Evolutionary conservation across 2,113 vertebrate genomes (phyloP), one percentile per base, ranked within the genome.

Genomic region (Sinocyclocheilus anshuiensis): DNA sequence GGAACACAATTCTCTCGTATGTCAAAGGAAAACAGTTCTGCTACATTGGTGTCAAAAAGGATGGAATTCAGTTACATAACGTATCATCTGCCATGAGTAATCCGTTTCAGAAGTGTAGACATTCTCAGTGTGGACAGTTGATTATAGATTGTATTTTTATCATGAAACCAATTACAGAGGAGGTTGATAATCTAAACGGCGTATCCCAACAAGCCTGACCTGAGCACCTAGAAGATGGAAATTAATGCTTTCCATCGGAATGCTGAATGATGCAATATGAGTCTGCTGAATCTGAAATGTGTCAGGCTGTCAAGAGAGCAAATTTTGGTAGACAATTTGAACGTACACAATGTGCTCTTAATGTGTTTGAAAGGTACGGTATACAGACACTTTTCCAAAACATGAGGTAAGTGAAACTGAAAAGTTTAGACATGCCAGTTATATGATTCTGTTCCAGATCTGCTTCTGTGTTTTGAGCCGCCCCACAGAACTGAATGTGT

Each of bases 341-440:
- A 72, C 20, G 36, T 65, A 67, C 50, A 86, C 26, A 78, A 61
- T 55, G 39, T 67, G 53, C 39, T 63, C 53, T 48, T 71, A 87
- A 81, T 84, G 57, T 80, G 79, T 72, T 67, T 86, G 74, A 84
- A 83, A 83, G 50, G 69, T 71, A 74, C 63, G 72, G 84, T 83
- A 77, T 59, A 80, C 13, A 72, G 80, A 84, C 76, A 61, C 78
- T 33, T 87, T 89, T 89, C 88, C 86, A 89, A 90, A 89, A 76
- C 48, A 86, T 89, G 88, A 89, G 82, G 89, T 90, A 90, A 89
- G 82, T 39, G 84, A 86, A 63, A 78, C 16, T 87, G 84, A 90
- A 88, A 86, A 81, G 86, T 83, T 83, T 83, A 83, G 79, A 80
- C 9, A 78, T 20, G 75, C 50, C 84, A 78, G 57, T 81, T 84